These are phyloP conservation scores for Campylomormyrus numenius DNA, from an alignment of 2,113 vertebrate species.

Conservation along the genomic window DNA sequence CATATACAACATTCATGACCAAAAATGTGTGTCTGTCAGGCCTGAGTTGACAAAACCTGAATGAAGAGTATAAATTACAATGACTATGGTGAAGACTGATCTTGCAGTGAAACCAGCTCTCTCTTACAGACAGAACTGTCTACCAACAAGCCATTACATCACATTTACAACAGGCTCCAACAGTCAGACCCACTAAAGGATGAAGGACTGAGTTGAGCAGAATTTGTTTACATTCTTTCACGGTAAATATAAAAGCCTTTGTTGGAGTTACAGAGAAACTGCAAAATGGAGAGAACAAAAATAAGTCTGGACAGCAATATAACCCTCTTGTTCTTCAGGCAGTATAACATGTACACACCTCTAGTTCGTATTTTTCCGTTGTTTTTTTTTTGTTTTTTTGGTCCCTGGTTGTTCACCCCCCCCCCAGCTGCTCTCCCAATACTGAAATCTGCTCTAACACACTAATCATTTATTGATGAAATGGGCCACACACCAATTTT, in stretches of 20 bases:
- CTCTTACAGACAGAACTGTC: not conserved
- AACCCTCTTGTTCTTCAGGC: not conserved
- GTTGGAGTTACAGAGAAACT: not conserved
- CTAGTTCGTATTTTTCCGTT: not conserved
- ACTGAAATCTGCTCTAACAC: slow-evolving; percentile 38
- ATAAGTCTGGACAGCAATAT: not conserved
- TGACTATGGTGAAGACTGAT: not conserved
- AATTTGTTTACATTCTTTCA: not conserved
- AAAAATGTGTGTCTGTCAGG: not conserved
- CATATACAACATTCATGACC: not conserved
- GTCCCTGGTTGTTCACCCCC: slow-evolving; percentile 27
- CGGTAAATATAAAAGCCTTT: not conserved
- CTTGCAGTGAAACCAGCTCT: not conserved
- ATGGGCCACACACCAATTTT: slow-evolving; percentile 36
- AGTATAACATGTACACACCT: not conserved
- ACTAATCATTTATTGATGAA: slow-evolving; percentile 52
- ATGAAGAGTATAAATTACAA: not conserved
- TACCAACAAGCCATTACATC: not conserved
- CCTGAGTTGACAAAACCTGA: not conserved
- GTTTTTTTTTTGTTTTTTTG: slow-evolving; percentile 18
- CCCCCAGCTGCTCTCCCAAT: slow-evolving; percentile 19
- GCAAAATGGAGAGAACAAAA: not conserved
- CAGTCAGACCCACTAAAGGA: not conserved
- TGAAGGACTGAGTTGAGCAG: not conserved
- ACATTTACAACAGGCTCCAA: not conserved